phyloP scores from a whole-genome alignment of 1,140 invertebrate genomes.

The Stratiolaelaps scimitus region DNA sequence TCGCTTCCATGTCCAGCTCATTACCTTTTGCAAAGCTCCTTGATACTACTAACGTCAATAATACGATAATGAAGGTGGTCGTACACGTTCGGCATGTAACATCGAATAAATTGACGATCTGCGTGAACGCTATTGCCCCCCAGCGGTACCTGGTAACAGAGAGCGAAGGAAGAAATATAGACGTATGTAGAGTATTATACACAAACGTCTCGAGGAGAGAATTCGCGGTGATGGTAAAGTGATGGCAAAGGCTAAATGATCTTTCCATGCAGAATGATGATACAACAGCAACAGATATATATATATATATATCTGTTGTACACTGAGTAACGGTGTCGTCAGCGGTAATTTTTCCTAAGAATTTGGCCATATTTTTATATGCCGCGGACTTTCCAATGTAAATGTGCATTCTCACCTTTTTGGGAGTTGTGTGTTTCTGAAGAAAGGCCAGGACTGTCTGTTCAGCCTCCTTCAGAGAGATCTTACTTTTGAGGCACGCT shows the following conservation, averaged over 20 bases:
- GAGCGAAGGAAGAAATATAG: slow-evolving; percentile 40
- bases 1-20: slow-evolving; percentile 38
- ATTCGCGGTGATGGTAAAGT: too few species aligned
- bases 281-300: too few species aligned
- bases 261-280: too few species aligned
- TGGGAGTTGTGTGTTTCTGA: slow-evolving; percentile 51
- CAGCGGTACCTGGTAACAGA: slow-evolving; percentile 50
- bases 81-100: slow-evolving; percentile 60
- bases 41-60: slow-evolving; percentile 79
- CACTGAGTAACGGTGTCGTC: too few species aligned
- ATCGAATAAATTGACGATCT: slow-evolving; percentile 62
- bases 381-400: background rate
- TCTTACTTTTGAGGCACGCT: slow-evolving; percentile 53
- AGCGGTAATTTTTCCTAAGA: too few species aligned
- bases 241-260: too few species aligned
- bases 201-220: too few species aligned
- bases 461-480: slow-evolving; percentile 55
- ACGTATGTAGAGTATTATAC: too few species aligned
- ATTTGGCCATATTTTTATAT: background rate
- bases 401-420: slow-evolving; percentile 37
- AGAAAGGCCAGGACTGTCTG: slow-evolving; percentile 58
- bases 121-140: slow-evolving; percentile 80
- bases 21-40: slow-evolving; percentile 54
- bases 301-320: too few species aligned
- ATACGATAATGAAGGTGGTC: slow-evolving; percentile 79